These are phyloP conservation scores for Dryococelus australis DNA, from an alignment of 2,888 invertebrate species.

Conservation along the genomic window DNA sequence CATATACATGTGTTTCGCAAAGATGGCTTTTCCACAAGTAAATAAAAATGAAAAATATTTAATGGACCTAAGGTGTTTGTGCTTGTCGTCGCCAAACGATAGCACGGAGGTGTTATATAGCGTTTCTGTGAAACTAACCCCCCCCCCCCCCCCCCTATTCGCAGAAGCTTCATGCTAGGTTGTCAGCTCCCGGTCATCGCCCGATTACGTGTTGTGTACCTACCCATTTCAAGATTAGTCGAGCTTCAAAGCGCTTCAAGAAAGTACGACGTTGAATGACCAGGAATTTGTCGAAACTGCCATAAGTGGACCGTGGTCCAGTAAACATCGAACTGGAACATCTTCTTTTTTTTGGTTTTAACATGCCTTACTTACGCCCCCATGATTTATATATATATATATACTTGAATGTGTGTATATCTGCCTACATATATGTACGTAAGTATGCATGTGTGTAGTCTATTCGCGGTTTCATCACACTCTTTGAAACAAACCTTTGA, in stretches of 20 bases:
- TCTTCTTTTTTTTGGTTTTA: not conserved
- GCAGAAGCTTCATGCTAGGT: not conserved
- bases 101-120: not conserved
- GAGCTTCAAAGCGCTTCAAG: not conserved
- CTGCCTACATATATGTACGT: too few relatives aligned
- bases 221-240: not conserved
- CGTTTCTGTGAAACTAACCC: not conserved
- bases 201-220: not conserved
- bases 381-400: too few relatives aligned
- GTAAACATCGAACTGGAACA: not conserved
- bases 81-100: not conserved
- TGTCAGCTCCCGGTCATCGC: not conserved
- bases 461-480: too few relatives aligned
- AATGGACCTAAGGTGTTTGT: not conserved
- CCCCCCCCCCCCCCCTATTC: too few relatives aligned
- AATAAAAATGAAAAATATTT: not conserved
- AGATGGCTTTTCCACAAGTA: not conserved
- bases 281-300: not conserved
- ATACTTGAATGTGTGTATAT: too few relatives aligned
- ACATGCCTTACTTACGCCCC: too few relatives aligned
- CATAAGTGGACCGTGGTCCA: not conserved
- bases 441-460: too few relatives aligned
- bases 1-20: too few relatives aligned
- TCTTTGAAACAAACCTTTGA: too few relatives aligned
- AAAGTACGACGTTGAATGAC: not conserved